Conservation (phyloP, 2,888 invertebrate genomes). For the Aphodius sticticus region DNA sequence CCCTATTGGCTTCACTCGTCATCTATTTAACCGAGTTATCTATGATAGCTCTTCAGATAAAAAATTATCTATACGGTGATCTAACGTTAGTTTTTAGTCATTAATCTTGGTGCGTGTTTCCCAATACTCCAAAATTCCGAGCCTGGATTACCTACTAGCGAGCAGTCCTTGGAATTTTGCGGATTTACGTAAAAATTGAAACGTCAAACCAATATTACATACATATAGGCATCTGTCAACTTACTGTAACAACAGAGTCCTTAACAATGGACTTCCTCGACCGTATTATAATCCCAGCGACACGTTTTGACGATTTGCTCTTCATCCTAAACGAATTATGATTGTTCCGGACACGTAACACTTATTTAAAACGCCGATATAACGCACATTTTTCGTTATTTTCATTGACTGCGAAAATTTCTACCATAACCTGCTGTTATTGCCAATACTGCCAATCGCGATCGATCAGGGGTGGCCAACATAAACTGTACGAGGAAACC, state of each 20-base stretch:
- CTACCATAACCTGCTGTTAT: conserved; percentile 38
- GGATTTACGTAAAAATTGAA: conserved; percentile 8
- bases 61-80: neutral
- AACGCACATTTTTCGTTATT: conserved; percentile 31
- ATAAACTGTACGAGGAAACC: neutral
- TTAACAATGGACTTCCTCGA: conserved; percentile 87
- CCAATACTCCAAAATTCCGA: neutral
- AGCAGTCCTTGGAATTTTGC: neutral
- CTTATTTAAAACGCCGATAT: conserved; percentile 30
- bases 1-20: neutral
- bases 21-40: neutral
- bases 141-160: neutral
- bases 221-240: conserved; percentile 47
- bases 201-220: conserved; percentile 24
- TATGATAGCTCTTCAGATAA: conserved; percentile 11
- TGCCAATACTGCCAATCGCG: conserved; percentile 30
- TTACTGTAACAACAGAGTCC: conserved; percentile 88
- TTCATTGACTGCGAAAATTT: conserved; percentile 30
- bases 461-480: conserved; percentile 19
- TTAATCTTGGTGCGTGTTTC: neutral
- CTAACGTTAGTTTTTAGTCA: conserved; percentile 6
- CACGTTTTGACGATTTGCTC: conserved; percentile 83
- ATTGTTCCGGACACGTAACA: conserved; percentile 14
- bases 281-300: conserved; percentile 87
- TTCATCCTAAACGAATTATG: conserved; percentile 60